Base-by-base conservation (phyloP, 2,888 invertebrate genomes). In the Tenodera sinensis region DNA sequence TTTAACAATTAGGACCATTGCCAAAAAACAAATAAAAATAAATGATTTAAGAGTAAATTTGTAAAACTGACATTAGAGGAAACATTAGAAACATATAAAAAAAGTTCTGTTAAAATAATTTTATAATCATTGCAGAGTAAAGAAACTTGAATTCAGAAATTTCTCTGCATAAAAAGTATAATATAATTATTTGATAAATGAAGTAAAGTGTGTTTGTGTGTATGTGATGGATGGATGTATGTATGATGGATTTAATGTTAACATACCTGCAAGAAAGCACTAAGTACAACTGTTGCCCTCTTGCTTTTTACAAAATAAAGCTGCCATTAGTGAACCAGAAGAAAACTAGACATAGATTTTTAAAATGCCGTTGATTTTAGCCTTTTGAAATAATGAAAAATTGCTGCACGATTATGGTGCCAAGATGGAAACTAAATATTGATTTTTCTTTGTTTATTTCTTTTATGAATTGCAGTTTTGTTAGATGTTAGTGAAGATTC, bases 81-180 rank as follows among this genome's bases (percentile, higher is more conserved):
- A 87, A 82, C 25, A 83, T 82, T 82, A 87, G 82, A 87, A 34
- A 82, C 87, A 34, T 87, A 86, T 71, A 86, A 30, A 71, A 12
- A 87, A 30, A 83, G 34, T 25, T 27, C 30, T 34, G 83, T 87
- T 87, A 27, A n/a, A 42, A 87, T 34, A 87, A 81, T 34, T 87
- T 87, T 87, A 82, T 87, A 87, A 87, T 83, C n/a, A n/a, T 42
- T 14, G 87, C 82, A 87, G 87, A 87, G 83, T 20, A 34, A 87
- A 28, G 82, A n/a, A 83, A 82, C 8, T 82, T 87, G 27, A 82
- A 82, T 7, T 87, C 34, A 30, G 71, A 83, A 30, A 25, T 34
- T 34, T 87, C 82, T 87, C 82, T 87, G 34, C 83, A 83, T 28
- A 34, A 82, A 42, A 34, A 83, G 25, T 71, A 71, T 20, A 71